These are phyloP conservation scores for Spodoptera picta DNA, from an alignment of 2,888 invertebrate species.

Conservation along the genomic window DNA sequence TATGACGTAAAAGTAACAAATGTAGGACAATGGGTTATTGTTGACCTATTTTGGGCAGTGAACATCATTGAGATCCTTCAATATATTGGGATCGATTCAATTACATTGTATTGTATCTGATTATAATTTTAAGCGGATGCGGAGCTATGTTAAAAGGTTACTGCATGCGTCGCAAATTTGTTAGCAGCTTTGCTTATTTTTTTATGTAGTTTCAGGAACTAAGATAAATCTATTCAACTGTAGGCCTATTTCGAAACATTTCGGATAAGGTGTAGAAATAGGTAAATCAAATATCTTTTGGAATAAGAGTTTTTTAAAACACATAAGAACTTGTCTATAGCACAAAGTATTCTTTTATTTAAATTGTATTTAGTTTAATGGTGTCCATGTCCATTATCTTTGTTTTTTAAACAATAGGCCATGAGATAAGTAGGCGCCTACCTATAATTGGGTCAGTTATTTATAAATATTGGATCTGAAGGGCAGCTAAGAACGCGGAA, in stretches of 20 bases:
- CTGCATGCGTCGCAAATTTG: conserved; percentile 6
- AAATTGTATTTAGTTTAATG: too few species aligned
- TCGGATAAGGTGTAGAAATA: too few species aligned
- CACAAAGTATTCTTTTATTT: too few species aligned
- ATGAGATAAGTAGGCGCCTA: neutral
- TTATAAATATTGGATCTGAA: conserved; percentile 17
- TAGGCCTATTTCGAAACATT: too few species aligned
- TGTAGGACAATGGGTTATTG: conserved; percentile 49
- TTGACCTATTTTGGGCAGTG: conserved; percentile 38
- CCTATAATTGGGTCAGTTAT: neutral
- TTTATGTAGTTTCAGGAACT: too few species aligned
- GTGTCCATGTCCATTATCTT: conserved; percentile 1
- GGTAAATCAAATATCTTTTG: too few species aligned
- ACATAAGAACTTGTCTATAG: too few species aligned
- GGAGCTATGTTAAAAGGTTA: conserved; percentile 20
- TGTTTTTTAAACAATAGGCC: conserved; percentile 18
- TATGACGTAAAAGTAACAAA: conserved; percentile 30
- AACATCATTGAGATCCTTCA: conserved; percentile 29
- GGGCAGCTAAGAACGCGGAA: conserved; percentile 35
- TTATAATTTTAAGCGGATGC: conserved; percentile 27
- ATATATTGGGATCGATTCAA: conserved; percentile 30
- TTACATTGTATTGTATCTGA: conserved; percentile 19
- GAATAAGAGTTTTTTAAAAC: too few species aligned
- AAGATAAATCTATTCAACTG: too few species aligned
- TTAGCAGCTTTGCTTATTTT: conserved; percentile 9